Percentiles rank a stretch among this genome's conserved stretches.
phyloP scores from a whole-genome alignment of 2,797 vertebrate species.

The Argentina silus region DNA sequence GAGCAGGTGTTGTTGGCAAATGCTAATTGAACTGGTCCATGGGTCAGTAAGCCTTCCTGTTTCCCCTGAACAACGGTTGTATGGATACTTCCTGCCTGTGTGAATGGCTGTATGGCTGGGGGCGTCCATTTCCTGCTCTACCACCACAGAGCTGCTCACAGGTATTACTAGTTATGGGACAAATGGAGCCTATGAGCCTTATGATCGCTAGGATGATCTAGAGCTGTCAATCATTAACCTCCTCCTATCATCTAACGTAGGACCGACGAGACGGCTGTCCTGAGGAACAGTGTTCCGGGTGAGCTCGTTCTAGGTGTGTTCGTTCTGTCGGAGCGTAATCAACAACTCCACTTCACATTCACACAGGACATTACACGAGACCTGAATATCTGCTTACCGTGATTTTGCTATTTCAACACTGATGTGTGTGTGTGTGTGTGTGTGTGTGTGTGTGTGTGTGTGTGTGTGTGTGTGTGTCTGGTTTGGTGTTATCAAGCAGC shows the following conservation, averaged over 20 bases:
- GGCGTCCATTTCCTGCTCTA: conserved; percentile 40
- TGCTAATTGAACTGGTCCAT: conserved; percentile 79
- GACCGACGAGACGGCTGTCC: conserved; percentile 25
- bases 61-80: conserved; percentile 50
- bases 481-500: neutral
- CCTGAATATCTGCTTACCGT: conserved; percentile 3
- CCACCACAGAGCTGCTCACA: conserved; percentile 25
- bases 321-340: too few relatives aligned
- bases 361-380: conserved; percentile 11
- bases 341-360: conserved; percentile 33
- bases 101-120: conserved; percentile 41
- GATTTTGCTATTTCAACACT: conserved; percentile 31
- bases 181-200: conserved; percentile 25
- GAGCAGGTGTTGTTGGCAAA: conserved; percentile 81
- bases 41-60: conserved; percentile 79
- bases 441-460: too few relatives aligned
- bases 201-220: conserved; percentile 16
- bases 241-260: conserved; percentile 22
- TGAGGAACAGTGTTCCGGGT: neutral
- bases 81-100: conserved; percentile 55
- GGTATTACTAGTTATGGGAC: conserved; percentile 28
- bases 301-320: too few relatives aligned
- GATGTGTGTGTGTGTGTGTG: conserved; percentile 24
- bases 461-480: neutral
- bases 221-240: conserved; percentile 29